These are phyloP conservation scores for Hylomyscus alleni DNA, from an alignment of 2,797 vertebrate species.

Conservation along the genomic window DNA sequence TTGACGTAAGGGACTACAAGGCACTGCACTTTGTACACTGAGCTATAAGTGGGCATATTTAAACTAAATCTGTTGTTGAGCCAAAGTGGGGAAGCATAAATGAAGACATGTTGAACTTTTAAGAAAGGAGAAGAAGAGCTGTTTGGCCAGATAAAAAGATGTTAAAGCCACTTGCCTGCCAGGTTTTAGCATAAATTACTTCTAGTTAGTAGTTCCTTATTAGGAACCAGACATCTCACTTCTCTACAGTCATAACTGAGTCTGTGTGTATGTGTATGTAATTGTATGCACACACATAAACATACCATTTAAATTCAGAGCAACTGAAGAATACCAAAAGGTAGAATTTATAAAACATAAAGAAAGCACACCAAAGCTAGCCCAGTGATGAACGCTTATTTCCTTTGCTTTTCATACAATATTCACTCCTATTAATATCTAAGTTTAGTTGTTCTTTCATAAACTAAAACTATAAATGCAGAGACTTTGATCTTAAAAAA, in stretches of 20 bases:
- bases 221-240: not conserved
- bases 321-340: not conserved
- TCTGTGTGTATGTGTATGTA: not conserved
- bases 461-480: not conserved
- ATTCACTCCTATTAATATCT: constrained; percentile 32
- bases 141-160: not conserved
- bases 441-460: not conserved
- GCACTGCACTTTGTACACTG: not conserved
- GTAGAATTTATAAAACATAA: constrained; percentile 26
- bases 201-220: not conserved
- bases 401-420: not conserved
- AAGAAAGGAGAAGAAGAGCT: not conserved
- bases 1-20: not conserved
- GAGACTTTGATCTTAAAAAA: constrained; percentile 15
- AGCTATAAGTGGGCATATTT: not conserved
- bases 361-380: not conserved
- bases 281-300: no score
- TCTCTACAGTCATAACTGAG: not conserved
- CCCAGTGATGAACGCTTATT: not conserved
- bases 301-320: not conserved
- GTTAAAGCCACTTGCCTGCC: not conserved
- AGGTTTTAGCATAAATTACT: not conserved
- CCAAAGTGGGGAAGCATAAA: not conserved
- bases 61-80: not conserved
- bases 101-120: not conserved